Evolutionary conservation across 2,888 invertebrate species (phyloP).

Genomic region (Metalampra italica): DNA sequence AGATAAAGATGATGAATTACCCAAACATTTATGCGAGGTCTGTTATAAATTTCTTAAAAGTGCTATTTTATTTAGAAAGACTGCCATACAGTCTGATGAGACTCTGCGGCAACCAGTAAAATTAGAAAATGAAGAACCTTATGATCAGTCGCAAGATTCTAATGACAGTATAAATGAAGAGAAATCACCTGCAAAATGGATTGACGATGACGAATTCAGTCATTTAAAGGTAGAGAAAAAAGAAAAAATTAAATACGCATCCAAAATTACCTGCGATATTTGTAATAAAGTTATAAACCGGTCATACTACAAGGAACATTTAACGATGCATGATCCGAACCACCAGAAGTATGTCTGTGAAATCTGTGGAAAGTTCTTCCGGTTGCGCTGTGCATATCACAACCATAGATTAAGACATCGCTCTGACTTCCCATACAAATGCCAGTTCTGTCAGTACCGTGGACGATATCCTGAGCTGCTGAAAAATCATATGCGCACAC

Average conservation of each 20-base stretch:
- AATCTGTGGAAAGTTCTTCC: conserved; percentile 51
- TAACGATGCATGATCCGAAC: conserved; percentile 51
- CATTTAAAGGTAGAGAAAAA: conserved; percentile 12
- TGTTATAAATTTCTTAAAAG: conserved; percentile 47
- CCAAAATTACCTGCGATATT: conserved; percentile 30
- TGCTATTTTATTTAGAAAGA: conserved; percentile 46
- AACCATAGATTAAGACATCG: conserved; percentile 29
- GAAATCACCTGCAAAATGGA: conserved; percentile 21
- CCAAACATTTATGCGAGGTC: conserved; percentile 45
- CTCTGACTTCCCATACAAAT: conserved; percentile 18
- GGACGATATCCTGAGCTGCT: conserved; percentile 16
- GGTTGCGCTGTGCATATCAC: conserved; percentile 34
- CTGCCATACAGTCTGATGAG: conserved; percentile 41
- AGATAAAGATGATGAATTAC: conserved; percentile 36
- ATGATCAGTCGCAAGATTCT: conserved; percentile 18
- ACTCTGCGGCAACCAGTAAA: conserved; percentile 33
- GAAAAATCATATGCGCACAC: conserved; percentile 17
- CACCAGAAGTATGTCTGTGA: conserved; percentile 52
- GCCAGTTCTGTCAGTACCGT: conserved; percentile 18
- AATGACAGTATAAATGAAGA: conserved; percentile 24
- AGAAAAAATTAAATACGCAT: conserved; percentile 24
- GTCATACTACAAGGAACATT: conserved; percentile 47
- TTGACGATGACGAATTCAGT: conserved; percentile 10
- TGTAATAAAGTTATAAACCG: conserved; percentile 42
- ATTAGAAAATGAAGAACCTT: conserved; percentile 19